These are phyloP conservation scores for Spea multiplicata DNA, from an alignment of 2,113 vertebrate species.

Conservation along the genomic window DNA sequence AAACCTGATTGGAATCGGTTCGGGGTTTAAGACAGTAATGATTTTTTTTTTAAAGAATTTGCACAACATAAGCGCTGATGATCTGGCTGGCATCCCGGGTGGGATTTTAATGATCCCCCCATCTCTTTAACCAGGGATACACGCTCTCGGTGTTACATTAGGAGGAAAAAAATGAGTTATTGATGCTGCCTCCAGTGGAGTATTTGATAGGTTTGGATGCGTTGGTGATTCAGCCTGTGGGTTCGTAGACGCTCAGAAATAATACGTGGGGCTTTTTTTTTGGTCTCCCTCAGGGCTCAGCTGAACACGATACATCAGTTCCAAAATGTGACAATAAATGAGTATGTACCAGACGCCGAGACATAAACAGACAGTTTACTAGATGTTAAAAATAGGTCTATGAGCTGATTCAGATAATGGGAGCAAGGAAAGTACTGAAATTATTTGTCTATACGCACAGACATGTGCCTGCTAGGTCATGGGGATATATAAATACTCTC, in stretches of 20 bases:
- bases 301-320: neutral
- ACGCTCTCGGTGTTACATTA: too few species aligned
- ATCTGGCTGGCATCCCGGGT: neutral
- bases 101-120: neutral
- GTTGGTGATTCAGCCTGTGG: neutral
- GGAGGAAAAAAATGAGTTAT: neutral
- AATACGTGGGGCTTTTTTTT: neutral
- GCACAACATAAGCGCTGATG: neutral
- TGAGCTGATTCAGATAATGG: neutral
- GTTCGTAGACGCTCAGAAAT: neutral
- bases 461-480: too few species aligned
- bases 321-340: neutral
- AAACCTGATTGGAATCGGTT: neutral
- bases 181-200: neutral
- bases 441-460: neutral
- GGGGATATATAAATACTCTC: too few species aligned
- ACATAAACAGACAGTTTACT: neutral
- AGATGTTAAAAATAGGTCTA: neutral
- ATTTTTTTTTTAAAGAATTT: neutral
- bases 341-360: neutral
- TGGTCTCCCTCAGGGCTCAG: neutral
- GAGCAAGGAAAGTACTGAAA: neutral
- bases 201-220: neutral
- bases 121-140: too few species aligned
- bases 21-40: neutral